Evolutionary conservation across 2,888 invertebrate genomes (phyloP), one percentile per base, ranked within the genome.

Genomic region (Lamellibrachia satsuma): DNA sequence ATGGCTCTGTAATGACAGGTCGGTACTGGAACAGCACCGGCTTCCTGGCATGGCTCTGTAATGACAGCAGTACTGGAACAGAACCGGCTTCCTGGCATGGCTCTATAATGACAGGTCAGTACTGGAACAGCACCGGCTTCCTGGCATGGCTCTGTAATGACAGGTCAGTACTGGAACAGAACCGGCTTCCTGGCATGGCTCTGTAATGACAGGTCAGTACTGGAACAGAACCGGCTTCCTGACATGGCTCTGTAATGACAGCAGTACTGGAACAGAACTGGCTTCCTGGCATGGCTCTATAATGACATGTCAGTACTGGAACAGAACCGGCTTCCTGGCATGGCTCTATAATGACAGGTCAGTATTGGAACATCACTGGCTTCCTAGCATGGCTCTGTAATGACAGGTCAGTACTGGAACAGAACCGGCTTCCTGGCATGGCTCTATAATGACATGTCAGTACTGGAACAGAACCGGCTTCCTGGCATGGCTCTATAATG

Each of bases 1-100:
- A 7, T 97, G 97, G 97, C 95, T 97, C 15, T 97, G 96, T 94
- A 97, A 97, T 94, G 96, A 96, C 75, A 96, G 96, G 96, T 96
- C 39, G 1, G 39, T 97, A 97, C 94, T 97, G 97, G 97, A 96
- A 96, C 93, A 95, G 96, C 15, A 94, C 93, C 27, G 94, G 94
- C n/a, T 95, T 95, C 92, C 93, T 96, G 0, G 94, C 95, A 7
- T 95, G 95, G 95, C 93, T 95, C 11, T 96, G 95, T 93, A 95
- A 95, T 93, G 94, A 95, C 15, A 94, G 93, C 94, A 94, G 91
- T 97, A 97, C 94, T 97, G 97, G 97, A 96, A 96, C 93, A 95
- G 96, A 11, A 94, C 93, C 27, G 94, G 94, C n/a, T 95, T 95
- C 92, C 93, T 96, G 0, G 94, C 95, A 7, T 95, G 95, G 95